Percentiles rank a stretch among this genome's conserved stretches.
Conservation (phyloP, 1,140 invertebrate genomes). For the Drosophila arawakana region DNA sequence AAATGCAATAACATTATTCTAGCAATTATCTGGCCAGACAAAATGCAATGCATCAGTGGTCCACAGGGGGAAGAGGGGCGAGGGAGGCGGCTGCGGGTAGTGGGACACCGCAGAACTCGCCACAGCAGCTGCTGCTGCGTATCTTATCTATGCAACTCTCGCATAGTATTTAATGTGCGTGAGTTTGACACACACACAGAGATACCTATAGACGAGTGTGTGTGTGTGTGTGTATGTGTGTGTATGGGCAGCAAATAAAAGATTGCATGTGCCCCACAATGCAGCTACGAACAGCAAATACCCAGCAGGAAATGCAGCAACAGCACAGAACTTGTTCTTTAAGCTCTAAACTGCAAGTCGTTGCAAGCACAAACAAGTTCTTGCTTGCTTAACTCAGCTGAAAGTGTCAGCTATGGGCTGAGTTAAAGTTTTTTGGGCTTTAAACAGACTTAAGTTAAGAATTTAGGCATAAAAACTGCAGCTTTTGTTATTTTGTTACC, state of each 20-base stretch:
- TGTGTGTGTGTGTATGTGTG: conserved; percentile 3
- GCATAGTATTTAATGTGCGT: conserved; percentile 76
- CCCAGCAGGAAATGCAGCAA: conserved; percentile 30
- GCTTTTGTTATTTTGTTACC: too few relatives aligned
- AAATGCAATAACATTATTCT: conserved; percentile 73
- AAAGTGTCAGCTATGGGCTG: too few relatives aligned
- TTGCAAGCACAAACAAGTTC: not conserved
- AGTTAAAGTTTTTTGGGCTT: too few relatives aligned
- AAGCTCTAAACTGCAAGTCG: not conserved
- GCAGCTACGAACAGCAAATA: conserved; percentile 58
- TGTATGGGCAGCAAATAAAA: conserved; percentile 67
- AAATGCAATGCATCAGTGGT: conserved; percentile 72
- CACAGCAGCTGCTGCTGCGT: conserved; percentile 64
- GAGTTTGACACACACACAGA: conserved; percentile 50
- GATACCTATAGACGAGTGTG: conserved; percentile 14
- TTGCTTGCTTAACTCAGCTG: not conserved
- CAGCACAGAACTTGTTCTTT: conserved; percentile 4
- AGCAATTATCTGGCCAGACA: conserved; percentile 79
- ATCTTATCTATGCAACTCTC: conserved; percentile 82
- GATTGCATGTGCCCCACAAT: conserved; percentile 80
- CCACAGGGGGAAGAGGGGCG: conserved; percentile 19
- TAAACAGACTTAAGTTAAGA: too few relatives aligned
- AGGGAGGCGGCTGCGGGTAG: too few relatives aligned
- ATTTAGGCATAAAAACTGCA: too few relatives aligned
- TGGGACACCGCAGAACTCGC: conserved; percentile 2